These are phyloP conservation scores for Drosophila helvetica DNA, from an alignment of 2,888 invertebrate genomes.

Conservation along the genomic window DNA sequence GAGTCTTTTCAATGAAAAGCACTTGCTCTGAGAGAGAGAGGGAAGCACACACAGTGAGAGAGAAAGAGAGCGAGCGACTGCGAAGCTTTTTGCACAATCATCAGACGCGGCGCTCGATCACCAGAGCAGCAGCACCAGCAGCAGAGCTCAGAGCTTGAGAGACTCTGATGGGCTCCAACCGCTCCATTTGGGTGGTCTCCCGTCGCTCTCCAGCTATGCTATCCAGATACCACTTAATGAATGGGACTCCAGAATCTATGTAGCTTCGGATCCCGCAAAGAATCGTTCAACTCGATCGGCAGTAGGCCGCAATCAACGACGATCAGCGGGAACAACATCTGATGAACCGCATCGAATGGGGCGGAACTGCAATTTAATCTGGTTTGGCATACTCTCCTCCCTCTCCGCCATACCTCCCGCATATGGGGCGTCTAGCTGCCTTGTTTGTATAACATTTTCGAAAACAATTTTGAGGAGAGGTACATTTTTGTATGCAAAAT, in stretches of 20 bases:
- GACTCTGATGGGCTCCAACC: slow-evolving; percentile 67
- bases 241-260: slow-evolving; percentile 17
- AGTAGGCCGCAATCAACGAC: slow-evolving; percentile 10
- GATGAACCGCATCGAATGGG: slow-evolving; percentile 76
- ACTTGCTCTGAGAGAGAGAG: slow-evolving; percentile 21
- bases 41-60: slow-evolving; percentile 1
- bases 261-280: slow-evolving; percentile 37
- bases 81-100: slow-evolving; percentile 71
- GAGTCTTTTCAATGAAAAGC: slow-evolving; percentile 72
- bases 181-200: not conserved
- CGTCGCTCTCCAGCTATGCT: not conserved
- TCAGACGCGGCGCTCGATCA: slow-evolving; percentile 47
- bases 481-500: slow-evolving; percentile 39
- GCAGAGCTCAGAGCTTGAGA: slow-evolving; percentile 72
- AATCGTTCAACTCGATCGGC: slow-evolving; percentile 29
- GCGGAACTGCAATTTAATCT: slow-evolving; percentile 75
- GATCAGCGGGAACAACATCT: slow-evolving; percentile 29
- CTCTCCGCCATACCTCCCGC: slow-evolving; percentile 3
- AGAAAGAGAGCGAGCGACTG: slow-evolving; percentile 12
- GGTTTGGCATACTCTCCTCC: slow-evolving; percentile 49
- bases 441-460: slow-evolving; percentile 34
- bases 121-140: slow-evolving; percentile 47
- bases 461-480: slow-evolving; percentile 28
- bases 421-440: slow-evolving; percentile 2
- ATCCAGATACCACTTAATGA: slow-evolving; percentile 17